Conservation (phyloP, 2,888 invertebrate species). For the Melipona beecheii region DNA sequence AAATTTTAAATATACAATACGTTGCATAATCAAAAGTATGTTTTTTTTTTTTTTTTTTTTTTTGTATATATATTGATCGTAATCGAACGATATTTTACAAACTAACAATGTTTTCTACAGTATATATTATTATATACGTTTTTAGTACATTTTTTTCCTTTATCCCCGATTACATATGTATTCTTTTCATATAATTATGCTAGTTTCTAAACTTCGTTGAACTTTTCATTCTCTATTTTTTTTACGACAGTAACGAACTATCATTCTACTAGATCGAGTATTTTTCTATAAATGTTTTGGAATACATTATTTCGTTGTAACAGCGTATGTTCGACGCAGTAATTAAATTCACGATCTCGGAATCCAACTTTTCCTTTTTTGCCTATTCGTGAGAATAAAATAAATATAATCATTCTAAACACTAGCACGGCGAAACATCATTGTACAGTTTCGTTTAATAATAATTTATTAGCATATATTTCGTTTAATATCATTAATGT, state of each 20-base stretch:
- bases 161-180: conserved; percentile 21
- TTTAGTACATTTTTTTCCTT: background rate
- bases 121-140: background rate
- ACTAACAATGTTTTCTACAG: conserved; percentile 41
- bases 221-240: background rate
- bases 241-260: conserved; percentile 36
- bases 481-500: conserved; percentile 43
- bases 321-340: conserved; percentile 15
- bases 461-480: conserved; percentile 62
- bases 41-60: conserved; percentile 6
- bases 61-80: conserved; percentile 34
- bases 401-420: conserved; percentile 5
- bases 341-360: conserved; percentile 31
- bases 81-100: conserved; percentile 31
- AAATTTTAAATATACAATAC: conserved; percentile 12
- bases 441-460: conserved; percentile 57
- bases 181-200: conserved; percentile 17
- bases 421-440: conserved; percentile 40
- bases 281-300: conserved; percentile 51
- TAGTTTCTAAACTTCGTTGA: conserved; percentile 12
- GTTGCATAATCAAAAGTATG: conserved; percentile 29
- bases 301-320: conserved; percentile 29
- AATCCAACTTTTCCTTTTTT: conserved; percentile 18
- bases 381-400: conserved; percentile 11
- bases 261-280: conserved; percentile 51